Evolutionary conservation across 2,797 vertebrate genomes (phyloP).

Genomic region (Tinamus major): DNA sequence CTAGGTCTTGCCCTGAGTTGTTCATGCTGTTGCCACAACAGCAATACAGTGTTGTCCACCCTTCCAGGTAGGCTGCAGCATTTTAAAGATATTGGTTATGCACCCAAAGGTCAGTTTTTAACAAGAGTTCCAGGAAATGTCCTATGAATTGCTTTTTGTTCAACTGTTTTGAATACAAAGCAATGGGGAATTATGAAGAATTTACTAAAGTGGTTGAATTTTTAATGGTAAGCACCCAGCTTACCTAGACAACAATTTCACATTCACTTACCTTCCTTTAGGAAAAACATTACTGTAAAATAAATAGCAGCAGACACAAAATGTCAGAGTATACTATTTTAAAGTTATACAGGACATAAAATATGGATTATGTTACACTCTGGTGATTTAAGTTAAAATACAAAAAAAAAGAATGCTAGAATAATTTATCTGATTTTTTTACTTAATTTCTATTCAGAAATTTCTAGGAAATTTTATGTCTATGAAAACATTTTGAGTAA

Average conservation of each 20-base stretch:
- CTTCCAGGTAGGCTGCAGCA: background rate
- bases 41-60: background rate
- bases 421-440: background rate
- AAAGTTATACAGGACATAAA: background rate
- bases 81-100: background rate
- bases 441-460: background rate
- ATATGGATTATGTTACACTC: background rate
- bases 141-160: background rate
- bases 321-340: background rate
- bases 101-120: background rate
- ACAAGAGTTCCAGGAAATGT: background rate
- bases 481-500: background rate
- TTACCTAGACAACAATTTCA: background rate
- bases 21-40: background rate
- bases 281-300: background rate
- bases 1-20: background rate
- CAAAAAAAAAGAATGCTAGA: background rate
- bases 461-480: background rate
- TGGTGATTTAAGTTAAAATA: background rate
- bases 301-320: background rate
- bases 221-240: background rate
- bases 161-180: slow-evolving; percentile 15
- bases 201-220: slow-evolving; percentile 2
- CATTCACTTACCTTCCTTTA: background rate
- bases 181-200: background rate